Conservation (phyloP, 2,113 vertebrate genomes). For the Vombatus ursinus region DNA sequence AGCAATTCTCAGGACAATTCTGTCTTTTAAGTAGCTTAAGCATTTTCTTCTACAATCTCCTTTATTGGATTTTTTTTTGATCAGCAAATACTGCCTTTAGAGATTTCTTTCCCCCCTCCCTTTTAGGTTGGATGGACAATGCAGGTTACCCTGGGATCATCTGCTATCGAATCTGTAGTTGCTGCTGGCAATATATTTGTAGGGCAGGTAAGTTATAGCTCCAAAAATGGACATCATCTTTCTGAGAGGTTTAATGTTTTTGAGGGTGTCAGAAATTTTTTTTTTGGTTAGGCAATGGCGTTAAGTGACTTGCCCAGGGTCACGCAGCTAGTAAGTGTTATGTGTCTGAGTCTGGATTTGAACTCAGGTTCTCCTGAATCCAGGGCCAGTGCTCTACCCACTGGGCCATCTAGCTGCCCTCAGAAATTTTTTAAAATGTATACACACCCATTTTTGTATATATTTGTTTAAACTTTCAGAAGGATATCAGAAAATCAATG, state of each 20-base stretch:
- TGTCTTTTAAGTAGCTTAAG: neutral
- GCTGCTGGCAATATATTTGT: slow-evolving; percentile 93
- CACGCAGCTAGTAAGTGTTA: too few relatives aligned
- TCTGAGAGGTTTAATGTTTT: neutral
- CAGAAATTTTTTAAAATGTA: too few relatives aligned
- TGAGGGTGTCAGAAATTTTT: neutral
- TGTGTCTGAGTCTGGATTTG: too few relatives aligned
- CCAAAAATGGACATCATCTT: slow-evolving; percentile 32
- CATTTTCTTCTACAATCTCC: neutral
- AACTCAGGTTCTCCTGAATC: too few relatives aligned
- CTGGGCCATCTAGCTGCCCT: too few relatives aligned
- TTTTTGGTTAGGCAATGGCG: too few relatives aligned
- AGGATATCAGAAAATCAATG: slow-evolving; percentile 12
- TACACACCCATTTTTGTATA: slow-evolving; percentile 3
- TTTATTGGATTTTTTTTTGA: neutral
- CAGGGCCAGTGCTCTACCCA: too few relatives aligned
- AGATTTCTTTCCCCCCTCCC: slow-evolving; percentile 15
- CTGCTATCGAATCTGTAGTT: slow-evolving; percentile 90
- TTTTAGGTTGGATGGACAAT: slow-evolving; percentile 91
- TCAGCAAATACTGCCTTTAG: neutral
- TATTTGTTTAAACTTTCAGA: neutral
- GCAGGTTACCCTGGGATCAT: slow-evolving; percentile 89
- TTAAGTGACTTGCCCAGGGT: too few relatives aligned
- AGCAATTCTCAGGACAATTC: neutral
- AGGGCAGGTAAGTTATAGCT: slow-evolving; percentile 85